Conservation (phyloP, 2,888 invertebrate species). For the Rhingia campestris region DNA sequence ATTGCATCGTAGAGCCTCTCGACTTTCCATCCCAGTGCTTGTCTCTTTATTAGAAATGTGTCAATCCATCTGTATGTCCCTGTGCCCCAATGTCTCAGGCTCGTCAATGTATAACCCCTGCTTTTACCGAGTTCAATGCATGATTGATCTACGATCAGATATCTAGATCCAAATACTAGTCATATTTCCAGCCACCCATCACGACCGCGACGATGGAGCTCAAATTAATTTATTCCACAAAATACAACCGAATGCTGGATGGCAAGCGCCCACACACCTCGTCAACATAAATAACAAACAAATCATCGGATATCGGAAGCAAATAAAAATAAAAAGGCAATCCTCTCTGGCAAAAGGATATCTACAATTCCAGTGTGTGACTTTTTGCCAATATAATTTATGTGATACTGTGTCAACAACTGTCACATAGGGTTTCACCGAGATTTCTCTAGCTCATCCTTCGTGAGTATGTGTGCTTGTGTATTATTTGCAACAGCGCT, state of each 20-base stretch:
- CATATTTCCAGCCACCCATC: no score
- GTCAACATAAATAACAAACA: slow-evolving; percentile 26
- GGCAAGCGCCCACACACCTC: neutral
- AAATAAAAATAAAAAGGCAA: slow-evolving; percentile 35
- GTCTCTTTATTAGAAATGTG: no score
- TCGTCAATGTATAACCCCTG: no score
- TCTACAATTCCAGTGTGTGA: slow-evolving; percentile 42
- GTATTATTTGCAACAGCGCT: slow-evolving; percentile 57
- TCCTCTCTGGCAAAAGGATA: slow-evolving; percentile 21
- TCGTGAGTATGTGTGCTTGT: slow-evolving; percentile 6
- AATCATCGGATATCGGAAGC: slow-evolving; percentile 32
- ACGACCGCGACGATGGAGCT: no score
- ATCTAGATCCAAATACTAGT: no score
- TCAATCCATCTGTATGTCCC: no score
- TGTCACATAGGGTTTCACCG: slow-evolving; percentile 53
- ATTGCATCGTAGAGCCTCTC: no score
- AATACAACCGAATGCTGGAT: slow-evolving; percentile 9
- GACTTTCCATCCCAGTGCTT: no score
- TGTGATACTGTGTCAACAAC: slow-evolving; percentile 72
- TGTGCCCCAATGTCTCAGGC: no score
- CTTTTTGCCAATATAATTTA: slow-evolving; percentile 65
- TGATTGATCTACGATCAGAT: no score
- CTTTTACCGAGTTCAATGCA: no score
- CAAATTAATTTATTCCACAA: slow-evolving; percentile 39
- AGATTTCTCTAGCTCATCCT: slow-evolving; percentile 34